Percentiles rank a stretch among this genome's conserved stretches.
Conservation (phyloP, 2,797 vertebrate genomes). For the Pantherophis vulpinus region DNA sequence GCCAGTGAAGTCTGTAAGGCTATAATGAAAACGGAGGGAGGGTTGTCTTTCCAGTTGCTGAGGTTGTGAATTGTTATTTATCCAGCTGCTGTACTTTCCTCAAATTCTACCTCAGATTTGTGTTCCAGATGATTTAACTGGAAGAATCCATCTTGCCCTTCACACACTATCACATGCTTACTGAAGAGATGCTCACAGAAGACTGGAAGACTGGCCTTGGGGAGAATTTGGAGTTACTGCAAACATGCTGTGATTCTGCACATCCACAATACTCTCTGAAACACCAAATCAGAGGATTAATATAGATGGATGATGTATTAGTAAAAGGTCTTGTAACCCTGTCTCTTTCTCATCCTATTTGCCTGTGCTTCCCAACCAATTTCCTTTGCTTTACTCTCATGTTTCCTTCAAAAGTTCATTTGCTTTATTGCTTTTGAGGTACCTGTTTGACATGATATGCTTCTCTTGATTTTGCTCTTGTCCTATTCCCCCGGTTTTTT, state of each 20-base stretch:
- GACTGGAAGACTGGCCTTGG: not conserved
- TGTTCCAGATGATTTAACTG: not conserved
- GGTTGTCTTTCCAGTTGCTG: not conserved
- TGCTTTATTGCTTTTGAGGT: not conserved
- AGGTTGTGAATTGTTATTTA: not conserved
- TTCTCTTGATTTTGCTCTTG: not conserved
- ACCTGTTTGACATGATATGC: not conserved
- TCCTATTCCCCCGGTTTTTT: not conserved
- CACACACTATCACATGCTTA: not conserved
- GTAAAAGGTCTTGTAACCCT: not conserved
- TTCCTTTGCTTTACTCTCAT: accelerated
- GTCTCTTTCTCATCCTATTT: not conserved
- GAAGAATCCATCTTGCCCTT: not conserved
- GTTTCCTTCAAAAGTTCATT: not conserved
- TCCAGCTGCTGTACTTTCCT: not conserved
- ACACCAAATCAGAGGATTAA: not conserved
- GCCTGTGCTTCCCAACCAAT: not conserved
- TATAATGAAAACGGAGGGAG: not conserved
- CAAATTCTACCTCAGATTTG: conserved; percentile 6
- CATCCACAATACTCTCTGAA: not conserved
- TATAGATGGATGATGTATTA: not conserved
- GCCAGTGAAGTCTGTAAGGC: not conserved
- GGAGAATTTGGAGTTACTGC: not conserved
- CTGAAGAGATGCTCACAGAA: not conserved
- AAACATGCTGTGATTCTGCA: not conserved